Conservation (phyloP, 1,140 invertebrate genomes). For the Pseudomyrmex sp. region DNA sequence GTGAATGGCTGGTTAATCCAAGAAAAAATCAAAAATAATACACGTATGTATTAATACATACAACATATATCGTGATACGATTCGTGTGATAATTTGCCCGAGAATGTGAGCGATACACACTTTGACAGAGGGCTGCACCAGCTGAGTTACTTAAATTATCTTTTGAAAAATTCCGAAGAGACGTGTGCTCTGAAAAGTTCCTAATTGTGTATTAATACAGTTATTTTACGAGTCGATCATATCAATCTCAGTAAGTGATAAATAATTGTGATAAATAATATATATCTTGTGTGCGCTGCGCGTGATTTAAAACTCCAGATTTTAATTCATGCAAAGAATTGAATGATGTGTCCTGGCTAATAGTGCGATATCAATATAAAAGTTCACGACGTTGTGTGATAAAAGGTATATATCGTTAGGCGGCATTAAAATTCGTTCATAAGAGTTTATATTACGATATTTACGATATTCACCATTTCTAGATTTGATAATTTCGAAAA, state of each 20-base stretch:
- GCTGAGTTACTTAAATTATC: not conserved
- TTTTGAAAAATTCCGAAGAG: no score
- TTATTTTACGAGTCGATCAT: not conserved
- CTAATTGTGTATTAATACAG: not conserved
- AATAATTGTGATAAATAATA: not conserved
- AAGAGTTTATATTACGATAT: slow-evolving; percentile 2
- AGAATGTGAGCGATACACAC: not conserved
- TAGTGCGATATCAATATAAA: slow-evolving; percentile 16
- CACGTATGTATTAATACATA: no score
- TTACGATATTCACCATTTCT: not conserved
- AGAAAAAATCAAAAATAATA: no score
- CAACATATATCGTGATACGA: no score
- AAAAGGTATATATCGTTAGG: slow-evolving; percentile 13
- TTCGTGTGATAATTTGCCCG: not conserved
- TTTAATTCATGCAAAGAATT: not conserved
- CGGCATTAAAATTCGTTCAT: no score
- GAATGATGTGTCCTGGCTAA: no score
- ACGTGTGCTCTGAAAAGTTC: not conserved
- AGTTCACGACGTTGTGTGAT: slow-evolving; percentile 34
- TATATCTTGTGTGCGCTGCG: no score
- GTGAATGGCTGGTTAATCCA: no score
- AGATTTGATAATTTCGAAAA: not conserved
- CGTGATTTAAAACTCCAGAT: not conserved
- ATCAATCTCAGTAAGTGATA: no score
- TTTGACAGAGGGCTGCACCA: slow-evolving; percentile 4